phyloP scores from a whole-genome alignment of 1,140 invertebrate species.

The Temnothorax longispinosus region DNA sequence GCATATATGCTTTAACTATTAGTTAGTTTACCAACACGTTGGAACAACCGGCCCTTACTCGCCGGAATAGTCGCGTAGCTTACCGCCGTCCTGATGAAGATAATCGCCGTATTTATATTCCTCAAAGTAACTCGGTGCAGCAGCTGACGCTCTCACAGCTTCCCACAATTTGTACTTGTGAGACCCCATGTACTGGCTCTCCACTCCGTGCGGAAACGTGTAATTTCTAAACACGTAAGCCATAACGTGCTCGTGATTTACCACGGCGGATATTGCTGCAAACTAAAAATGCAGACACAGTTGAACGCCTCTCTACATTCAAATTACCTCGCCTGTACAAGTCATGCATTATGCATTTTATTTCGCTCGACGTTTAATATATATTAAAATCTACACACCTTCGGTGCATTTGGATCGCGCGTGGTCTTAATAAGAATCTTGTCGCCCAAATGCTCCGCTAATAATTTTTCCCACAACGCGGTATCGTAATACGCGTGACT shows the following conservation, averaged over 20 bases:
- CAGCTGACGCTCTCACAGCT: conserved; percentile 95
- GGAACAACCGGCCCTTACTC: too few species aligned
- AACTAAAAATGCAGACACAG: conserved; percentile 84
- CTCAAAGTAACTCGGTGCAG: conserved; percentile 97
- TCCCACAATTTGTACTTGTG: conserved; percentile 93
- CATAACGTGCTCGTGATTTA: conserved; percentile 92
- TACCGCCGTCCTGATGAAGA: conserved; percentile 91
- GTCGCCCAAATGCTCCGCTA: conserved; percentile 91
- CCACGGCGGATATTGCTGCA: conserved; percentile 92
- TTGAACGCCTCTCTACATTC: neutral
- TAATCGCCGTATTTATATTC: conserved; percentile 92
- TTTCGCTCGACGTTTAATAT: neutral
- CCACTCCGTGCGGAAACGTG: conserved; percentile 90
- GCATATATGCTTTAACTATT: too few species aligned
- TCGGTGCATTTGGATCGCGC: conserved; percentile 88
- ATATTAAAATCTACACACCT: conserved; percentile 83
- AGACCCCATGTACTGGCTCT: conserved; percentile 93
- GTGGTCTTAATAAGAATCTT: conserved; percentile 89
- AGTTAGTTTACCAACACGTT: too few species aligned
- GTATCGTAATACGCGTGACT: conserved; percentile 97
- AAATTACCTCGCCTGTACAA: neutral
- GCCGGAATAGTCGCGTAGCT: neutral
- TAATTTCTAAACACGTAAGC: conserved; percentile 98
- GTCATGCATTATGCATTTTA: conserved; percentile 43
- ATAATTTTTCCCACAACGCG: conserved; percentile 92